phyloP scores from a whole-genome alignment of 2,113 vertebrate species.

The Catharus fuscescens region DNA sequence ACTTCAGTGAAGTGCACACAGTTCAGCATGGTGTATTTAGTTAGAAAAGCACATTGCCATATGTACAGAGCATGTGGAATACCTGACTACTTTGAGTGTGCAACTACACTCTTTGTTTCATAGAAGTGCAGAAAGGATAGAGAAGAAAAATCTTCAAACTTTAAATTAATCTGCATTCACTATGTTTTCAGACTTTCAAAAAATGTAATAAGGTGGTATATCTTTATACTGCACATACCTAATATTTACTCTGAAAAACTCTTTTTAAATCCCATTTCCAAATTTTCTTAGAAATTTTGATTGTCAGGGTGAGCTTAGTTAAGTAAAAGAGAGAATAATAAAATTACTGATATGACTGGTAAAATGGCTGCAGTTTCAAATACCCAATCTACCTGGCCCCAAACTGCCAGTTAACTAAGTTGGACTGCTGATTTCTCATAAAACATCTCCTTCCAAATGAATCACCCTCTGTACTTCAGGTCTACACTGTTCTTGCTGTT shows the following conservation, averaged over 20 bases:
- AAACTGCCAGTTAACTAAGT: not conserved
- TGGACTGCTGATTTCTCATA: not conserved
- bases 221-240: not conserved
- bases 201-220: not conserved
- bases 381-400: not conserved
- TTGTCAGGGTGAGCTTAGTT: not conserved
- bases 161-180: not conserved
- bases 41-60: accelerated
- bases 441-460: not conserved
- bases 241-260: not conserved
- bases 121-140: not conserved
- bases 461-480: not conserved
- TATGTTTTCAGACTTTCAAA: not conserved
- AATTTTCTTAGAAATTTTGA: not conserved
- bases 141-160: not conserved
- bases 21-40: accelerated
- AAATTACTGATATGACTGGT: not conserved
- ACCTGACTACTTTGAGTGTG: not conserved
- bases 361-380: not conserved
- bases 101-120: not conserved
- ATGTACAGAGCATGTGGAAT: too few species aligned
- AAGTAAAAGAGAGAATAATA: not conserved
- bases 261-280: not conserved
- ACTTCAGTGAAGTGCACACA: not conserved
- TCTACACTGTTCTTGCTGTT: not conserved